A percentile compares a stretch with the other conserved stretches of the same genome.
These are phyloP conservation scores for Clarias gariepinus DNA, from an alignment of 2,113 vertebrate genomes.

Conservation along the genomic window DNA sequence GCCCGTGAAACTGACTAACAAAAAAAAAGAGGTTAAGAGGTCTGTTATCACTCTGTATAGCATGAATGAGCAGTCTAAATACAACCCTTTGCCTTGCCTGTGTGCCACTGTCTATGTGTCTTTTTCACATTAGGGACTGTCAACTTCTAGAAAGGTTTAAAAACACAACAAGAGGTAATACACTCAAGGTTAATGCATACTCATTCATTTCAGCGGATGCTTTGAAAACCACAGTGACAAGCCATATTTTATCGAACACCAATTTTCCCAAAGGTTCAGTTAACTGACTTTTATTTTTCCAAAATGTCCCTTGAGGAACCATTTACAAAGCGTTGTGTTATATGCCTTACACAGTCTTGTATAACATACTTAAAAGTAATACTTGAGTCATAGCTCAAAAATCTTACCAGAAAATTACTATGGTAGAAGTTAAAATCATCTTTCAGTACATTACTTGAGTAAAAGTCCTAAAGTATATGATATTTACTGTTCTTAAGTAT, in stretches of 20 bases:
- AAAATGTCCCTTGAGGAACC: not conserved
- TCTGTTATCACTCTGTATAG: constrained; percentile 60
- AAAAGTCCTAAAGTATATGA: too few species aligned
- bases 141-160: constrained; percentile 64
- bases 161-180: constrained; percentile 37
- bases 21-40: constrained; percentile 78
- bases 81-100: constrained; percentile 51
- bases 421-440: too few species aligned
- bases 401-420: too few species aligned
- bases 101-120: constrained; percentile 12
- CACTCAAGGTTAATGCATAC: not conserved
- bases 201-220: not conserved
- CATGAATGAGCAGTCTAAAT: constrained; percentile 60
- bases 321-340: not conserved
- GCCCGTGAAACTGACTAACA: constrained; percentile 77
- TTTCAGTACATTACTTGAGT: too few species aligned
- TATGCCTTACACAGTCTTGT: not conserved
- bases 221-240: not conserved
- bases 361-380: too few species aligned
- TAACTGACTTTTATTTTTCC: not conserved
- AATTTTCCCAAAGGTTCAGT: not conserved
- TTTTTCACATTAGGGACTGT: constrained; percentile 67
- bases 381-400: too few species aligned
- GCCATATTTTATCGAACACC: not conserved
- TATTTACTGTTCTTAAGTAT: too few species aligned